Evolutionary conservation across 2,113 vertebrate species (phyloP).

Genomic region (Neolamprologus cancellatus): DNA sequence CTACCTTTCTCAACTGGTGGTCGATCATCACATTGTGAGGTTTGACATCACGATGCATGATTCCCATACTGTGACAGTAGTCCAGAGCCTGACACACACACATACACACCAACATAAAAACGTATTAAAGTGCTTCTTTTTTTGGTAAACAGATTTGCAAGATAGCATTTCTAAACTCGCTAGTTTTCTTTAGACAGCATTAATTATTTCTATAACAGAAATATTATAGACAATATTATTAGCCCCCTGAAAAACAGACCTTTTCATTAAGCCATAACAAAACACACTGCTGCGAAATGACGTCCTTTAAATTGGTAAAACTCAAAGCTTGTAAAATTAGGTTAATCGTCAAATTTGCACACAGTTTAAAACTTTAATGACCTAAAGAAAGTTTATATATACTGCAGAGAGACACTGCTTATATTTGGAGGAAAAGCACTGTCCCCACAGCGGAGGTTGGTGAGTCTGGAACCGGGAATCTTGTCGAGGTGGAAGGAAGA

Average conservation of each 20-base stretch:
- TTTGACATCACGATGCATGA: slow-evolving; percentile 99
- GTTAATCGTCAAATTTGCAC: fast-evolving
- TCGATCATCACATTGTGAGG: slow-evolving; percentile 99
- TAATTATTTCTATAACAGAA: not conserved
- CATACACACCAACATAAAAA: not conserved
- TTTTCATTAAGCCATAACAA: not conserved
- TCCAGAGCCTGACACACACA: slow-evolving; percentile 83
- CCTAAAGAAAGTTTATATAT: not conserved
- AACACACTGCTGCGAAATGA: not conserved
- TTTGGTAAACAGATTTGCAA: not conserved
- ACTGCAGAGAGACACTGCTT: not conserved
- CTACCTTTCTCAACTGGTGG: slow-evolving; percentile 98
- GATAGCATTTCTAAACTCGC: not conserved
- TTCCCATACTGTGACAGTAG: slow-evolving; percentile 99
- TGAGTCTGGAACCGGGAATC: fast-evolving
- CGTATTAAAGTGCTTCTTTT: not conserved
- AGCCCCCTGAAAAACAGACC: not conserved
- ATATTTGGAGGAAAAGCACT: not conserved
- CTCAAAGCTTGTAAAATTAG: not conserved
- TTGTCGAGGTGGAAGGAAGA: fast-evolving
- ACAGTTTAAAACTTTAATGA: not conserved
- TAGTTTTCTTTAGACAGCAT: not conserved
- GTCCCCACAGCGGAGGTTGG: not conserved
- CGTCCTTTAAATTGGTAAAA: not conserved
- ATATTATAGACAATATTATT: not conserved